These are phyloP conservation scores for Nipponacmea schrenckii DNA, from an alignment of 2,888 invertebrate species.

Conservation along the genomic window DNA sequence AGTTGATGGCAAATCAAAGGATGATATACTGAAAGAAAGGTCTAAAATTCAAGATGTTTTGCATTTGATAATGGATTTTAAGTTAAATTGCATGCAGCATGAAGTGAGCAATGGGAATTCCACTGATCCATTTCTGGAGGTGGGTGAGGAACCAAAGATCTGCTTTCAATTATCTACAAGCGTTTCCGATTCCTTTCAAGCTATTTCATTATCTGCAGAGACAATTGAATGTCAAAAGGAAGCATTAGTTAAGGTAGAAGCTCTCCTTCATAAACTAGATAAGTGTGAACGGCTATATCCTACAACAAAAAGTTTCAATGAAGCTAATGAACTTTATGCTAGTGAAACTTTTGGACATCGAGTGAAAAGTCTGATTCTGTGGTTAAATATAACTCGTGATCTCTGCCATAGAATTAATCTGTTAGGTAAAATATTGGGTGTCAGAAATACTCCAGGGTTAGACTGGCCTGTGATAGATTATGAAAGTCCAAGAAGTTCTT, in stretches of 20 bases:
- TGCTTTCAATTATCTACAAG: conserved; percentile 15
- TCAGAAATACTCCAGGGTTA: conserved; percentile 50
- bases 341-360: conserved; percentile 76
- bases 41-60: conserved; percentile 79
- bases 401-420: conserved; percentile 84
- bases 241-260: conserved; percentile 81
- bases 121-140: background rate
- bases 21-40: conserved; percentile 80
- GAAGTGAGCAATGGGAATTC: background rate
- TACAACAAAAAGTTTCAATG: conserved; percentile 82
- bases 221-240: conserved; percentile 76
- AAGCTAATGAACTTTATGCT: conserved; percentile 78
- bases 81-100: conserved; percentile 66
- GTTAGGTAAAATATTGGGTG: conserved; percentile 65
- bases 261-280: conserved; percentile 79
- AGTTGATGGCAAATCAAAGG: conserved; percentile 71
- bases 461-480: conserved; percentile 64
- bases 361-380: conserved; percentile 85
- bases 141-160: background rate
- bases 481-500: conserved; percentile 34
- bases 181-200: conserved; percentile 42
- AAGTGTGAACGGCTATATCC: conserved; percentile 85
- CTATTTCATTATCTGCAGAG: conserved; percentile 44
- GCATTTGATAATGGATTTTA: conserved; percentile 81
- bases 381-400: conserved; percentile 90